Evolutionary conservation across 1,140 invertebrate species (phyloP).

Genomic region (Stegodyphus mimosarum): DNA sequence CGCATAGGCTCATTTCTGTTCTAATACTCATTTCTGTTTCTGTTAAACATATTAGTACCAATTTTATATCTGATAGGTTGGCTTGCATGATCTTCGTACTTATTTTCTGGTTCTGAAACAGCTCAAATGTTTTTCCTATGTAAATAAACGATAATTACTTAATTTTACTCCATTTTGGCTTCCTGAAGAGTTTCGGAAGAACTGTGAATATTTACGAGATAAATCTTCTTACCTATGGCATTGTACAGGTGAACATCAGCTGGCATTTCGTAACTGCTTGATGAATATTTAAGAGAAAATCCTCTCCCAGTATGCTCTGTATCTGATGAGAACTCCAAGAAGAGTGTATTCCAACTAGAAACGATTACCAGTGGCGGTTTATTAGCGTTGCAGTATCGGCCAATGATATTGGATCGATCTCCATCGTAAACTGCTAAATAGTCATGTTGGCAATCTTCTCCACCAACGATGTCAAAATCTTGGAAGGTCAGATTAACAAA

Average conservation of each 20-base stretch:
- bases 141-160: too few species aligned
- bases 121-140: too few species aligned
- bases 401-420: constrained; percentile 61
- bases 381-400: constrained; percentile 63
- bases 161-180: too few species aligned
- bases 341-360: constrained; percentile 64
- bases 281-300: constrained; percentile 63
- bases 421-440: constrained; percentile 63
- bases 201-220: too few species aligned
- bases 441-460: constrained; percentile 62
- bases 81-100: too few species aligned
- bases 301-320: constrained; percentile 62
- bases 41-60: too few species aligned
- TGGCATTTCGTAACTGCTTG: constrained; percentile 62
- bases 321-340: constrained; percentile 64
- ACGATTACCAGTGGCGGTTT: constrained; percentile 62
- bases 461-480: constrained; percentile 64
- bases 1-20: too few species aligned
- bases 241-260: constrained; percentile 28
- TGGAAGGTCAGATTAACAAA: constrained; percentile 64
- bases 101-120: too few species aligned
- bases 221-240: constrained; percentile 55
- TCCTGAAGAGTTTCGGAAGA: too few species aligned
- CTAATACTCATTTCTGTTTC: too few species aligned
- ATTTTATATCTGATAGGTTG: too few species aligned